Evolutionary conservation across 1,140 invertebrate species (phyloP), one percentile per base, ranked within the genome.

Genomic region (Rhizoglyphus robini): DNA sequence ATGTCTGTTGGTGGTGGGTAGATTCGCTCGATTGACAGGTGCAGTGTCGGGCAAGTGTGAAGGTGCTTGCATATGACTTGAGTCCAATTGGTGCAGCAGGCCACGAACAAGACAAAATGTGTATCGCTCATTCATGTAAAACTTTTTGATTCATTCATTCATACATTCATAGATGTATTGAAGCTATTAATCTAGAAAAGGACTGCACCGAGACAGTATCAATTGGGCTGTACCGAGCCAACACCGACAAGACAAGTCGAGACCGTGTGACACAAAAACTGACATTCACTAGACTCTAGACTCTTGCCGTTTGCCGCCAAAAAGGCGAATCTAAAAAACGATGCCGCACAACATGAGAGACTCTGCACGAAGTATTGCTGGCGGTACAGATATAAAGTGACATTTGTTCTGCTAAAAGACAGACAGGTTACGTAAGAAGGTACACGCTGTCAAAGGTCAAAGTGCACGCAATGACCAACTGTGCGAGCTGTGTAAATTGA

Each of bases 401-500:
- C 36, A 41, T 18, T 41, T 41, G 36, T 41, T 11, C n/a, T n/a
- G n/a, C n/a, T n/a, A n/a, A n/a, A n/a, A n/a, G n/a, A n/a, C n/a
- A n/a, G n/a, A n/a, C n/a, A n/a, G 8, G 51, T 54, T 54, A 54
- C 8, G 51, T 20, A 54, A 54, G 51, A 54, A 54, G 8, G 23
- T 8, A 32, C 8, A 23, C 23, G 20, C 8, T 11, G 20, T 8
- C 23, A 32, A 32, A 54, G 51, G 51, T 54, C 51, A 20, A 54
- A 54, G 51, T 8, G 8, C 8, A 54, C 8, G 15, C 51, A 20
- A 32, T 41, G 36, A 41, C 23, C 51, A 54, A 54, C 8, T n/a
- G n/a, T 54, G 31, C 51, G 15, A 54, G 51, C 51, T 11, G 51
- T 54, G 51, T 23, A 54, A 54, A 54, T 54, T 54, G 51, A 54